Percentiles rank a stretch among this genome's conserved stretches.
Evolutionary conservation across 2,113 vertebrate genomes (phyloP).

Genomic region (Gymnocephalus cernua): DNA sequence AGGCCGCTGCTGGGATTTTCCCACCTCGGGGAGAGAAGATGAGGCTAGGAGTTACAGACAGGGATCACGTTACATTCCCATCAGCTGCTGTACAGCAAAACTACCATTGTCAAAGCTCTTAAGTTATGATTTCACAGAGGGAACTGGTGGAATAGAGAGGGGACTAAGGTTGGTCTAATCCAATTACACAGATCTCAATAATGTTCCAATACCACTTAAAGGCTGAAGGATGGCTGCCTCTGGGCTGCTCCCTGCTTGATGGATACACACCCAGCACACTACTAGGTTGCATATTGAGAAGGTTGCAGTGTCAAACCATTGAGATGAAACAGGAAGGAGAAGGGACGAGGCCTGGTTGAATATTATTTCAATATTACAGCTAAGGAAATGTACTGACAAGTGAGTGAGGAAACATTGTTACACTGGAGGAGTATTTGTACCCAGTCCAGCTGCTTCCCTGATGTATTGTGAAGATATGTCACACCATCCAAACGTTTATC

Average conservation of each 20-base stretch:
- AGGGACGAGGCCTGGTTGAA: background rate
- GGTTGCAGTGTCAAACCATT: conserved; percentile 22
- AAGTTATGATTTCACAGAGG: conserved; percentile 75
- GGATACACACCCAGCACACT: conserved; percentile 39
- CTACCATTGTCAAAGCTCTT: conserved; percentile 69
- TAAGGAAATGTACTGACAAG: conserved; percentile 18
- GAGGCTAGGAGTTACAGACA: conserved; percentile 57
- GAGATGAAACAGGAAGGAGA: conserved; percentile 17
- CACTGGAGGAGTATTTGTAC: background rate
- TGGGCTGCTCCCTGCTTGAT: conserved; percentile 48
- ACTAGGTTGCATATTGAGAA: conserved; percentile 32
- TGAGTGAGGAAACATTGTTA: conserved; percentile 1
- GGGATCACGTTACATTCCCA: conserved; percentile 68
- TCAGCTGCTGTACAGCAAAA: conserved; percentile 60
- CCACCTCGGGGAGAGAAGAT: conserved; percentile 38
- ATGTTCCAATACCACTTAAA: conserved; percentile 67
- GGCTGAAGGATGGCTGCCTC: conserved; percentile 61
- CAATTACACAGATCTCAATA: conserved; percentile 79
- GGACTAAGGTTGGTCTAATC: conserved; percentile 76
- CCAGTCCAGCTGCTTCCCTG: background rate
- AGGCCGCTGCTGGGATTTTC: conserved; percentile 57
- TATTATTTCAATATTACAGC: conserved; percentile 16
- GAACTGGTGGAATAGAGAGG: conserved; percentile 65
- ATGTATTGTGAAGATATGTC: background rate
- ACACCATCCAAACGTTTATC: background rate